These are phyloP conservation scores for Homarus gammarus DNA, from an alignment of 2,888 invertebrate species.

Conservation along the genomic window DNA sequence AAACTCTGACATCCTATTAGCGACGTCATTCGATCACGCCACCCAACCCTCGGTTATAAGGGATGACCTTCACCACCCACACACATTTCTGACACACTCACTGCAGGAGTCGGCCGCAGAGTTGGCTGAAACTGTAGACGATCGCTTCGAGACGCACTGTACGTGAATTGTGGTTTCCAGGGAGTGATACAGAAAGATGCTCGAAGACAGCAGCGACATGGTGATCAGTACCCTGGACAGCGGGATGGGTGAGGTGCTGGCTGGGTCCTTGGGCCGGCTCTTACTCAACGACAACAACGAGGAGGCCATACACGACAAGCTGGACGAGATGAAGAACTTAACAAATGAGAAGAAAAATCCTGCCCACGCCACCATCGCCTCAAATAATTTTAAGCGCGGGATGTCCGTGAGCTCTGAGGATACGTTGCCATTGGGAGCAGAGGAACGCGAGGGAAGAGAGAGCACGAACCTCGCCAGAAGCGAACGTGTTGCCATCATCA, in stretches of 20 bases:
- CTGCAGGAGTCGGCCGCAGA: not conserved
- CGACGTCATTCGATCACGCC: constrained; percentile 37
- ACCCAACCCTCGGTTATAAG: not conserved
- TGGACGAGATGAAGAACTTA: not conserved
- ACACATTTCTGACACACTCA: not conserved
- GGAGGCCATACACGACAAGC: not conserved
- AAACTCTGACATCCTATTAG: constrained; percentile 27
- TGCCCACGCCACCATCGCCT: not conserved
- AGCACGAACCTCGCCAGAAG: not conserved
- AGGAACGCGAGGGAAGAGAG: constrained; percentile 15
- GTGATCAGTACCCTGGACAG: constrained; percentile 41
- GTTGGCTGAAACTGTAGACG: not conserved
- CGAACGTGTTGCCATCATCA: constrained; percentile 17
- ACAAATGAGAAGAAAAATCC: not conserved
- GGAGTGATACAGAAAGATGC: not conserved
- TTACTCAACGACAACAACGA: not conserved
- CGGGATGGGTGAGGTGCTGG: constrained; percentile 39
- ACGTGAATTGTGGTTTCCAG: not conserved
- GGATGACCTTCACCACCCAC: not conserved
- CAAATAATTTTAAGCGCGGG: not conserved
- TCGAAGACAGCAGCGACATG: not conserved
- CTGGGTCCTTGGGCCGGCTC: constrained; percentile 29
- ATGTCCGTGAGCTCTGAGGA: constrained; percentile 54
- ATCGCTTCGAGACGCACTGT: not conserved
- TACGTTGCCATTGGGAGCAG: constrained; percentile 17